Conservation (phyloP, 1,140 invertebrate species). For the Euschistus heros region DNA sequence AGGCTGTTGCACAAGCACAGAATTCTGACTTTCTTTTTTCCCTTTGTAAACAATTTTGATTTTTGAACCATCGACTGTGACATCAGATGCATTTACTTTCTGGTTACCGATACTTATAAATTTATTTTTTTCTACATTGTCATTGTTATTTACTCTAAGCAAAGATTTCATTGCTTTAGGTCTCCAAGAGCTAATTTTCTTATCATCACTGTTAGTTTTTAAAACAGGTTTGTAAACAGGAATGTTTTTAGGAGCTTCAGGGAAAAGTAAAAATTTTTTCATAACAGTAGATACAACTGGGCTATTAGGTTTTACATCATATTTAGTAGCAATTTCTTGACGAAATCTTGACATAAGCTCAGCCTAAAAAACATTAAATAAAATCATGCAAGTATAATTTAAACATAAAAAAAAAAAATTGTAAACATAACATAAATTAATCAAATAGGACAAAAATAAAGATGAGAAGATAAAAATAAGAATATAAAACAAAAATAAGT, state of each 20-base stretch:
- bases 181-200: background rate
- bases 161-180: background rate
- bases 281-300: background rate
- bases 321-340: slow-evolving; percentile 11
- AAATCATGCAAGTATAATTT: no score
- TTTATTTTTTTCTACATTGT: background rate
- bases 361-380: slow-evolving; percentile 10
- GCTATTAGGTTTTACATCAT: background rate
- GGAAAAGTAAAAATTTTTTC: background rate
- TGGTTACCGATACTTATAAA: no score
- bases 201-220: background rate
- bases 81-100: slow-evolving; percentile 1
- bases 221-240: slow-evolving; percentile 4
- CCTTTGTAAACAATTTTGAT: slow-evolving; percentile 5
- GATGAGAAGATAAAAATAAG: no score
- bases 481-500: no score
- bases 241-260: slow-evolving; percentile 11
- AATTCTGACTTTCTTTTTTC: background rate
- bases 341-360: background rate
- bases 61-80: background rate
- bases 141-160: slow-evolving; percentile 2
- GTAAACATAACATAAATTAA: no score
- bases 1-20: background rate
- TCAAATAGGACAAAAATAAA: no score
- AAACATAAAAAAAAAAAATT: no score